Evolutionary conservation across 2,797 vertebrate species (phyloP).

Genomic region (Aythya fuligula): DNA sequence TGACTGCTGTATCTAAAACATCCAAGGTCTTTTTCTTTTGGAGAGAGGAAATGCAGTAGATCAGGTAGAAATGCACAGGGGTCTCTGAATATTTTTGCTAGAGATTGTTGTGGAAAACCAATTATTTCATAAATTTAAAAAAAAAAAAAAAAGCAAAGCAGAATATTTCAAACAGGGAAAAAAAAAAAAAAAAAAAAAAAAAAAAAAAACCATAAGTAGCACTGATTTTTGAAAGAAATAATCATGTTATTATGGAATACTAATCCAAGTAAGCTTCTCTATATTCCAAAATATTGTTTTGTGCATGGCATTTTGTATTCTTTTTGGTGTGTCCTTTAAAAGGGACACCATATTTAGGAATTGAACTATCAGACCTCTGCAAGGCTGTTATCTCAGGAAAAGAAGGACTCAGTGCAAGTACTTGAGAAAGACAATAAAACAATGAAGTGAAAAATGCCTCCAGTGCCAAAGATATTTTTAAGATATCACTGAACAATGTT

Average conservation of each 20-base stretch:
- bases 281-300: conserved; percentile 58
- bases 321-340: conserved; percentile 39
- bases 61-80: conserved; percentile 38
- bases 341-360: conserved; percentile 33
- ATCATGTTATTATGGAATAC: conserved; percentile 52
- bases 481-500: conserved; percentile 44
- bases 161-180: conserved; percentile 65
- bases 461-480: conserved; percentile 40
- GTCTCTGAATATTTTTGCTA: conserved; percentile 41
- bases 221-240: conserved; percentile 64
- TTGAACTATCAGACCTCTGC: conserved; percentile 55
- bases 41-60: conserved; percentile 16
- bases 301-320: conserved; percentile 45
- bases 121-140: conserved; percentile 53
- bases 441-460: conserved; percentile 18
- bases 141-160: conserved; percentile 58
- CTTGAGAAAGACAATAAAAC: conserved; percentile 49
- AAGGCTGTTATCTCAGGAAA: conserved; percentile 41
- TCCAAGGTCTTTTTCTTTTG: conserved; percentile 47
- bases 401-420: background rate
- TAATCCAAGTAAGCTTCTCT: conserved; percentile 57
- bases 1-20: conserved; percentile 17
- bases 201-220: conserved; percentile 43
- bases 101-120: conserved; percentile 45
- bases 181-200: background rate